Evolutionary conservation across 2,888 invertebrate genomes (phyloP), one percentile per base, ranked within the genome.

Genomic region (Calameuta filiformis): DNA sequence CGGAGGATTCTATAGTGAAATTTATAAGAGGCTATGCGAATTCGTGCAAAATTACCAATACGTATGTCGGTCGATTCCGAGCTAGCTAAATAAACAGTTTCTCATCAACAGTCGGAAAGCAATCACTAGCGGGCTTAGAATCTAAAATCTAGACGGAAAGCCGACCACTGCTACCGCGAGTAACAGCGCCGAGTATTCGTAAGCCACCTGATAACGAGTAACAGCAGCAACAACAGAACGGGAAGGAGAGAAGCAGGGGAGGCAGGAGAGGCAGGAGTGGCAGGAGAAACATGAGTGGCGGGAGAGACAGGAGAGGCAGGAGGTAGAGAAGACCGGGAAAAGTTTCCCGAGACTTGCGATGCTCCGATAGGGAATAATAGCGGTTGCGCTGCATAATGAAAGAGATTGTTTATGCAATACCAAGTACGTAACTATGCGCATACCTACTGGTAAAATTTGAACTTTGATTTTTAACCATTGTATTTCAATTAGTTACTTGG

Each of bases 321-420:
- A 40, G 23, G 56, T 9, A 56, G 23, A 23, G 9, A 23, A 2
- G 9, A 56, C 9, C 23, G 56, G 23, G 79, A 81, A 82, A 88
- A 88, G 84, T 88, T 87, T 85, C 78, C 82, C 73, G 75, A 78
- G 77, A 79, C 83, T 81, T 81, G 80, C 82, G 83, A 84, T 85
- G 83, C 81, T 85, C 83, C 82, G 86, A 87, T 86, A 85, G 80
- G 78, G 83, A 86, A 85, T 87, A 87, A 86, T 86, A 82, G 80
- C 56, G 23, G 9, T 56, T 56, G 23, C 56, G 56, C 56, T 56
- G 23, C 56, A 56, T 56, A 56, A 56, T 56, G 23, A 56, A 56
- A 56, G 56, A 23, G 56, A 56, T 56, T 56, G 56, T 56, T 56
- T 56, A 56, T 56, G 23, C 56, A 56, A 56, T 56, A 56, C 6